Conservation (phyloP, 1,140 invertebrate genomes). For the Apis mellifera region DNA sequence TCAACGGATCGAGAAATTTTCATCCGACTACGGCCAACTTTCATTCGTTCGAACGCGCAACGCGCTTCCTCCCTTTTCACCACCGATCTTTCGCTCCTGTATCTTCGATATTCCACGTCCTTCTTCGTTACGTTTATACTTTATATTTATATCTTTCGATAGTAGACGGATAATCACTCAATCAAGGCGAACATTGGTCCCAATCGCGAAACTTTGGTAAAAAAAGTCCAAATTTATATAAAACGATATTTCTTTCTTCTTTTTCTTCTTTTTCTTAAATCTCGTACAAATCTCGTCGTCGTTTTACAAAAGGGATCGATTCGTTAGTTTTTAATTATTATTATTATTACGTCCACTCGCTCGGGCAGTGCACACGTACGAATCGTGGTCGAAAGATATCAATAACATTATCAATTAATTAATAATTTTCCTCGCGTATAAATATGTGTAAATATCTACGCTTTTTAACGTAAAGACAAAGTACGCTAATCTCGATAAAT, state of each 20-base stretch:
- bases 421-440: background rate
- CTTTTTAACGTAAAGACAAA: background rate
- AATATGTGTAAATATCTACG: background rate
- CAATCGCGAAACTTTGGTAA: background rate
- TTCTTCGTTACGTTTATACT: background rate
- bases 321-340: background rate
- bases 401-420: background rate
- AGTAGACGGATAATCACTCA: constrained; percentile 20
- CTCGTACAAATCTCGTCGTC: background rate
- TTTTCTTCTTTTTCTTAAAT: background rate
- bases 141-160: background rate
- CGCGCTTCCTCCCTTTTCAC: background rate
- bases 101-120: background rate
- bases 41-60: too few relatives aligned
- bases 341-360: background rate
- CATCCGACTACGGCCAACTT: background rate
- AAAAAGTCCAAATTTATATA: background rate
- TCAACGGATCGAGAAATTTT: background rate
- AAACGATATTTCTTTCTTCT: too few relatives aligned
- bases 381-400: background rate
- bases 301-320: background rate
- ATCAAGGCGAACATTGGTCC: constrained; percentile 25
- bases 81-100: background rate
- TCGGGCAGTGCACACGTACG: background rate
- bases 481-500: background rate